phyloP scores from a whole-genome alignment of 2,113 vertebrate species.

The Neodon shergylaensis region DNA sequence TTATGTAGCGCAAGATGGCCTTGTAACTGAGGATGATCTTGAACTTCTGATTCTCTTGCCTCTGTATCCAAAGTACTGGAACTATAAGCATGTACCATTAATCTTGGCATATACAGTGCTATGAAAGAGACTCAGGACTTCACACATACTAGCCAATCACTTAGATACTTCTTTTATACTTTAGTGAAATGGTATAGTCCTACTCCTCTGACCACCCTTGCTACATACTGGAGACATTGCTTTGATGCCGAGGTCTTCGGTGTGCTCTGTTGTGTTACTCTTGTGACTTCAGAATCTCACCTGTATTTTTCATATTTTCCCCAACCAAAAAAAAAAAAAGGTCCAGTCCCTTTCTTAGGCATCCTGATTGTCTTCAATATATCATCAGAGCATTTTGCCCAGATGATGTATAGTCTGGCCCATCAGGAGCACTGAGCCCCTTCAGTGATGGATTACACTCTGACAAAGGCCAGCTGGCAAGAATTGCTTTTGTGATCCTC shows the following conservation, averaged over 20 bases:
- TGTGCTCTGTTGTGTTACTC: neutral
- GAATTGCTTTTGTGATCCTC: constrained; percentile 77
- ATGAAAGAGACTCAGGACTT: neutral
- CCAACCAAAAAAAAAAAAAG: constrained; percentile 51
- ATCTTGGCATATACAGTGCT: neutral
- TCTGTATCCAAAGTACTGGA: neutral
- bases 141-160: neutral
- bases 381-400: constrained; percentile 71
- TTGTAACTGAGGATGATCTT: neutral
- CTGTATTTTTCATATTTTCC: neutral
- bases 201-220: constrained; percentile 28
- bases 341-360: constrained; percentile 47
- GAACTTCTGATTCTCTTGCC: neutral
- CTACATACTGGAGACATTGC: neutral
- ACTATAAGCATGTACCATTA: too few species aligned
- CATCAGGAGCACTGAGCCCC: constrained; percentile 45
- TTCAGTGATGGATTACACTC: constrained; percentile 74
- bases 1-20: neutral
- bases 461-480: constrained; percentile 79
- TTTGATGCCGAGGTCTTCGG: neutral
- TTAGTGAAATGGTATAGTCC: constrained; percentile 12
- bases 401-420: constrained; percentile 71
- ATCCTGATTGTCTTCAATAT: constrained; percentile 66
- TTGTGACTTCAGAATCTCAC: constrained; percentile 47
- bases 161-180: neutral